Evolutionary conservation across 2,888 invertebrate genomes (phyloP), one percentile per base, ranked within the genome.

Genomic region (Bugulina stolonifera): DNA sequence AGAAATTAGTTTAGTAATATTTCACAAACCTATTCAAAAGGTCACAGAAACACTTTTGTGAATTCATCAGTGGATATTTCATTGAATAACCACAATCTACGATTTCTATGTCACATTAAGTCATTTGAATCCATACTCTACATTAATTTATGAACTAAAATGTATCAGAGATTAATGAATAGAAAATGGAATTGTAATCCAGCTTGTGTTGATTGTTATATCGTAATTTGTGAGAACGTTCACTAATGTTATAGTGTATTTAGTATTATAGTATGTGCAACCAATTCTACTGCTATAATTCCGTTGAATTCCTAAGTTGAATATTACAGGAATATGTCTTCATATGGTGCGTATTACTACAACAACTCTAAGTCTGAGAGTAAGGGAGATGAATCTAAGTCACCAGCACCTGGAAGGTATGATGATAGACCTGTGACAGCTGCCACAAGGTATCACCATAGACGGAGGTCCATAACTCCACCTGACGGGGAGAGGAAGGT

Each of bases 381-480:
- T 32, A 64, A 64, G 32, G 22, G 29, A 64, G 64, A 64, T 64
- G 32, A 22, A 25, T 22, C 25, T 27, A 27, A 32, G 32, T 64
- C 64, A 14, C 64, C 64, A 18, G 27, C 32, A 32, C 32, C 27
- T 25, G 27, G 5, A 14, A 64, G 32, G 10, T 27, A 27, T 64
- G 64, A 22, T 32, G 64, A 64, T n/a, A 64, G 64, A 27, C 64
- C 64, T 14, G 64, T 25, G 25, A 64, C 64, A 34, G 64, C 64
- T 32, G 64, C 64, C 14, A 14, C 29, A 29, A 27, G 64, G 27
- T 64, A 25, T 64, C 25, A 27, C 10, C 2, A 14, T n/a, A 25
- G 64, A 29, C 25, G 64, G 32, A 3, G 32, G 5, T 32, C 34
- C 5, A 64, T 34, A 2, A 27, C 64, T 10, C 64, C 64, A 29